These are phyloP conservation scores for Zoanthus gigantus DNA, from an alignment of 92 coral and sea anemone species.

Conservation along the genomic window DNA sequence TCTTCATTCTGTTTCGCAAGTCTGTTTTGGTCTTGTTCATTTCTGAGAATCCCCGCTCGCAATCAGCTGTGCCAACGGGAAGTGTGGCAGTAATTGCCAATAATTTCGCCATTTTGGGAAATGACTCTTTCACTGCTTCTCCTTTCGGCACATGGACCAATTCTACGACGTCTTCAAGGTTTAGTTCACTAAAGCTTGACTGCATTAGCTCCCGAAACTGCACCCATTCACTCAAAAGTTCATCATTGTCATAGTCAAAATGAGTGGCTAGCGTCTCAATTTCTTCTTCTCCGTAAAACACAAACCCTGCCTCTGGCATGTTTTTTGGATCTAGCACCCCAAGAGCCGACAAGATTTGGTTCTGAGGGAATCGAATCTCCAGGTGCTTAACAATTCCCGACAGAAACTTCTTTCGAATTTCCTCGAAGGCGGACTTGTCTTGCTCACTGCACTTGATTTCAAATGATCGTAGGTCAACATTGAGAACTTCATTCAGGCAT, in stretches of 20 bases:
- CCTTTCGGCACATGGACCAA: conserved; percentile 12
- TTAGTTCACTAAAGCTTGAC: conserved; percentile 36
- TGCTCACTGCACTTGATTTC: conserved; percentile 12
- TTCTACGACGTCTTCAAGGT: conserved; percentile 14
- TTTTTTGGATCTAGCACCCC: conserved; percentile 24
- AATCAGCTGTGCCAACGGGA: neutral
- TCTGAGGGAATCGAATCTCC: conserved; percentile 7
- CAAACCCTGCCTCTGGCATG: conserved; percentile 28
- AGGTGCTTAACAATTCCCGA: neutral
- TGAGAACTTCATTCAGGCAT: neutral
- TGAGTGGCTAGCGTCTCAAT: conserved; percentile 27
- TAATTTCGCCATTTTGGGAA: conserved; percentile 30
- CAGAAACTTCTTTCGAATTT: neutral
- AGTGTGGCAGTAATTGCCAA: conserved; percentile 26
- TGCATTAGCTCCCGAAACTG: conserved; percentile 11
- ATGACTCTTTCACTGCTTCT: conserved; percentile 28
- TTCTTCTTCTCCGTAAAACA: conserved; percentile 34
- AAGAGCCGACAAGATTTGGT: conserved; percentile 27
- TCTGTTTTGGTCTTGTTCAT: neutral
- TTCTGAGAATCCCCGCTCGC: conserved; percentile 4
- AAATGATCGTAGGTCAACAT: neutral
- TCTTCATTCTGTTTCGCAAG: neutral
- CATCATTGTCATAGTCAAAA: conserved; percentile 23
- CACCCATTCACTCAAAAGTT: neutral
- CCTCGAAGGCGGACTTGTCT: conserved; percentile 29